A percentile compares a stretch with the other conserved stretches of the same genome.
These are phyloP conservation scores for Mellilla xanthometata DNA, from an alignment of 2,888 invertebrate genomes.

Conservation along the genomic window DNA sequence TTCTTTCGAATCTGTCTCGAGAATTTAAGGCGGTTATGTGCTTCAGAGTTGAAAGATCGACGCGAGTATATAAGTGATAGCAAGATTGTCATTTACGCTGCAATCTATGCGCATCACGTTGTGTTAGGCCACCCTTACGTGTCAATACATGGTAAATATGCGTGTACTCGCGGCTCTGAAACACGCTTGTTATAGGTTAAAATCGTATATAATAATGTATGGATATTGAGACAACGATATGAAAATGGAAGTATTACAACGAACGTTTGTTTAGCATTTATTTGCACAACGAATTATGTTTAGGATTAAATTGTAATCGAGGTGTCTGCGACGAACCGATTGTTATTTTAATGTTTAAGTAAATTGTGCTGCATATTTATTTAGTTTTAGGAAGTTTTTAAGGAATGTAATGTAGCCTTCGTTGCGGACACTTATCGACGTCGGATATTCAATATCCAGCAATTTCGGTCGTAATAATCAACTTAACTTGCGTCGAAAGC, in stretches of 20 bases:
- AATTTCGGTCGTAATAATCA: slow-evolving; percentile 9
- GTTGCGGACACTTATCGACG: slow-evolving; percentile 13
- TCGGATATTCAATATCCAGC: slow-evolving; percentile 33
- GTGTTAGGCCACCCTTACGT: no score
- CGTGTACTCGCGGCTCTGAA: slow-evolving; percentile 8
- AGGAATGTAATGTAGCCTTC: slow-evolving; percentile 10
- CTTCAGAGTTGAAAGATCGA: slow-evolving; percentile 16
- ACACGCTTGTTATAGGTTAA: slow-evolving; percentile 38
- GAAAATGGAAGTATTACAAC: slow-evolving; percentile 63
- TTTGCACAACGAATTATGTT: slow-evolving; percentile 51
- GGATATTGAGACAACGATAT: slow-evolving; percentile 50
- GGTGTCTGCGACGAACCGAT: slow-evolving; percentile 12
- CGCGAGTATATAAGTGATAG: no score
- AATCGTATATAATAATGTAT: slow-evolving; percentile 35
- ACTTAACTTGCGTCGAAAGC: slow-evolving; percentile 12
- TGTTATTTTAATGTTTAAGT: slow-evolving; percentile 13
- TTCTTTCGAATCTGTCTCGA: slow-evolving; percentile 19
- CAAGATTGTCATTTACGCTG: no score
- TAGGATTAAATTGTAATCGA: slow-evolving; percentile 22
- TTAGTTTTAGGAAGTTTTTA: slow-evolving; percentile 24
- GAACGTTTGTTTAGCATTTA: slow-evolving; percentile 53
- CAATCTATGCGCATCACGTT: no score
- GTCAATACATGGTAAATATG: no score
- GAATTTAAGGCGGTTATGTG: slow-evolving; percentile 22
- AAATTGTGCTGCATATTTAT: slow-evolving; percentile 22